Evolutionary conservation across 64 coral and sea anemone species (phyloP), one percentile per base, ranked within the genome.

Genomic region (Pocillopora damicornis): DNA sequence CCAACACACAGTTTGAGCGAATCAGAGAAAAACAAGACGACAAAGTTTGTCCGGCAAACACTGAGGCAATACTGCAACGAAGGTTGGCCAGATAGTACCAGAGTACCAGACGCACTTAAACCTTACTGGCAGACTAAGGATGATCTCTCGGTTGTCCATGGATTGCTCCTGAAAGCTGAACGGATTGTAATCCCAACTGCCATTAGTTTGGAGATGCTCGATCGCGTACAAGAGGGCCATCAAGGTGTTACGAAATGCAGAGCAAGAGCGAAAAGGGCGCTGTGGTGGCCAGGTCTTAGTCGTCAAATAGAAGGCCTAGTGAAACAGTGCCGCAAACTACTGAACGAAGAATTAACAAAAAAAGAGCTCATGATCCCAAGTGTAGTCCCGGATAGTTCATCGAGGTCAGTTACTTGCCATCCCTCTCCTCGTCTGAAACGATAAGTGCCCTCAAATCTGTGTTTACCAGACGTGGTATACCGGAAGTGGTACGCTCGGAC

Each of bases 261-360:
- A 51, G 58, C 37, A 26, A 72, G 87, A 63, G 75, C 87, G 34
- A 76, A 79, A 42, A 13, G 23, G 9, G 58, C 75, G 62, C 0
- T 89, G 26, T 79, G 76, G 87, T 89, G 87, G 87, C 75, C 87
- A 78, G 76, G 75, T 79, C 60, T 79, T 26, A 79, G 87, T 76
- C 72, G 87, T 61, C 69, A 87, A 76, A 87, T 87, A 60, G 69
- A 87, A 35, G 71, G 60, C 59, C 69, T 87, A 63, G 56, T 87
- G 22, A 87, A 61, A n/a, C 71, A 76, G 18, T 87, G 66, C 57
- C 10, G 85, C 66, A 86, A 86, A 72, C 77, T 77, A 81, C 80
- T 1, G 83, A 87, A 6, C 82, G 76, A 35, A 79, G 75, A 74
- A 60, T 59, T 58, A 63, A 66, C 17, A 6, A 20, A 76, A 71